phyloP scores from a whole-genome alignment of 2,113 vertebrate genomes.

The Myotis brandtii region DNA sequence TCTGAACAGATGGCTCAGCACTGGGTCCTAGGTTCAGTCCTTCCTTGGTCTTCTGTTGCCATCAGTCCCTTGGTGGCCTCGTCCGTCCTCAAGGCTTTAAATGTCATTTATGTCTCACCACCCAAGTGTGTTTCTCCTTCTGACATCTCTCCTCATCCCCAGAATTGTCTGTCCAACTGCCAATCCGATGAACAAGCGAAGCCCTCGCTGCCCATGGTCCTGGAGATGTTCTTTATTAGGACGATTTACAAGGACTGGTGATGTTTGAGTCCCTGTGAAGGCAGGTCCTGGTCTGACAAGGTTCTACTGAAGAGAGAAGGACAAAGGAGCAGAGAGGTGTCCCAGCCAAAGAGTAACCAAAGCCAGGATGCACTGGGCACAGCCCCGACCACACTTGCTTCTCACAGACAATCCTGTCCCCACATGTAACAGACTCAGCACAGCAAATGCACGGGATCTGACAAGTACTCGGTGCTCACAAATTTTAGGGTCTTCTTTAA shows the following conservation, averaged over 20 bases:
- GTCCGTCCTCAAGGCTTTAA: not conserved
- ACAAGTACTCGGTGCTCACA: not conserved
- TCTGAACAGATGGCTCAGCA: not conserved
- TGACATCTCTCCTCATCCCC: not conserved
- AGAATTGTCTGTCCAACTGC: not conserved
- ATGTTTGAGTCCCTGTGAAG: not conserved
- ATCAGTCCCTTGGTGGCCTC: not conserved
- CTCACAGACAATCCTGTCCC: no score
- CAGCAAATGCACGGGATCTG: not conserved
- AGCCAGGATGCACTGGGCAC: not conserved
- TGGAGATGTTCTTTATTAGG: not conserved
- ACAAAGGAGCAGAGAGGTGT: not conserved
- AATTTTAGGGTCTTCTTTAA: not conserved
- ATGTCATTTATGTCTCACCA: not conserved
- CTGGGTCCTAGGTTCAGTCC: no score
- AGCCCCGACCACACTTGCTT: fast-evolving
- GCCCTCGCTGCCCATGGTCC: not conserved
- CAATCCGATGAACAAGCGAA: not conserved
- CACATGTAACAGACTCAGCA: not conserved
- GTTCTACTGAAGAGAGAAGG: not conserved
- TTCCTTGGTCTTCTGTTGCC: not conserved
- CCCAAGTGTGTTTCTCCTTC: not conserved
- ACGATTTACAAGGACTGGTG: not conserved
- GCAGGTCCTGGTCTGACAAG: not conserved
- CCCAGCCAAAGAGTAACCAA: not conserved